These are phyloP conservation scores for Coranthus polyacanthus DNA, from an alignment of 2,797 vertebrate genomes.

Conservation along the genomic window DNA sequence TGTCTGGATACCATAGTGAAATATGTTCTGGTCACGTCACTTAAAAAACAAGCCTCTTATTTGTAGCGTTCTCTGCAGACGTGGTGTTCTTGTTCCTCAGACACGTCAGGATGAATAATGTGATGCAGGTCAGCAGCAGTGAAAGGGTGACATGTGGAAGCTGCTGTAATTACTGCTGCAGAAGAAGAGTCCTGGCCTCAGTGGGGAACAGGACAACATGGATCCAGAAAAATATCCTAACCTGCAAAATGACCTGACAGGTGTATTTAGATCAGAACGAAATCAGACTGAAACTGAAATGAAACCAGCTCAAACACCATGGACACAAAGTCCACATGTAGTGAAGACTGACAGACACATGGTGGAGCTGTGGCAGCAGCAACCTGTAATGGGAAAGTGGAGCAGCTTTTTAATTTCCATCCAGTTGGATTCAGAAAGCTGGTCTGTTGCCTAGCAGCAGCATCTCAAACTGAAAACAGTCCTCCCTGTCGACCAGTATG, in stretches of 20 bases:
- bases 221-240: not conserved
- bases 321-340: too few species aligned
- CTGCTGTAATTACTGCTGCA: conserved; percentile 4
- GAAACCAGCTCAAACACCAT: too few species aligned
- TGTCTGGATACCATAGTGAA: too few species aligned
- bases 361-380: conserved; percentile 9
- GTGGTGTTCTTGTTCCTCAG: not conserved
- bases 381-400: not conserved
- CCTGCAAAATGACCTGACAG: too few species aligned
- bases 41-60: too few species aligned
- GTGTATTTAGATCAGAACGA: too few species aligned
- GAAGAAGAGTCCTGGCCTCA: not conserved
- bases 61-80: not conserved
- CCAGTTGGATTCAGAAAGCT: conserved; percentile 1
- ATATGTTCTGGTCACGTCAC: too few species aligned
- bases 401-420: conserved; percentile 10
- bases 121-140: not conserved
- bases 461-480: conserved; percentile 28
- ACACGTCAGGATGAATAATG: not conserved
- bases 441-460: conserved; percentile 70
- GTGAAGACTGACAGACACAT: not conserved
- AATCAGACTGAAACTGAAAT: too few species aligned
- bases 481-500: not conserved
- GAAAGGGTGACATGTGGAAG: not conserved
- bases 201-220: not conserved